phyloP scores from a whole-genome alignment of 2,888 invertebrate genomes.

The Andrena trimmerana region DNA sequence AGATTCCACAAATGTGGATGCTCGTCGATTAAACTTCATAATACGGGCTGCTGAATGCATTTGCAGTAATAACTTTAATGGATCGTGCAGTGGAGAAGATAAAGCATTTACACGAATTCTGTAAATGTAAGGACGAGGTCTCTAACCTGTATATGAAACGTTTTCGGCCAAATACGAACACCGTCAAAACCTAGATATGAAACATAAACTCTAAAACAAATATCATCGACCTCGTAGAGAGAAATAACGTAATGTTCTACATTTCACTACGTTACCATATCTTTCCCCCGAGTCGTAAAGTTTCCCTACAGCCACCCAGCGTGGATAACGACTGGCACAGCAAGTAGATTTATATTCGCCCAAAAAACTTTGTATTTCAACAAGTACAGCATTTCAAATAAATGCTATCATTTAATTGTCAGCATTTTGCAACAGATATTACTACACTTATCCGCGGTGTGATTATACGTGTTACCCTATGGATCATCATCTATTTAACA shows the following conservation, averaged over 20 bases:
- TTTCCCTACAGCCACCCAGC: conserved; percentile 27
- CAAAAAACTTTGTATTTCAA: conserved; percentile 20
- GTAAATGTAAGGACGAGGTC: background rate
- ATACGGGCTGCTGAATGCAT: background rate
- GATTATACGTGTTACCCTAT: too few relatives aligned
- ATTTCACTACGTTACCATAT: conserved; percentile 50
- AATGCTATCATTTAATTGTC: background rate
- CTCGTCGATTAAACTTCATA: conserved; percentile 6
- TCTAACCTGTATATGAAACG: background rate
- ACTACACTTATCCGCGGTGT: too few relatives aligned
- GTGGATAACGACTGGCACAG: conserved; percentile 33
- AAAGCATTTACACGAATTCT: conserved; percentile 3
- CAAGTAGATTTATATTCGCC: conserved; percentile 16
- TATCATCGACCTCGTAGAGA: conserved; percentile 38
- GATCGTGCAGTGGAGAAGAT: background rate
- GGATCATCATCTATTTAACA: too few relatives aligned
- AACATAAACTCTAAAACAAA: conserved; percentile 25
- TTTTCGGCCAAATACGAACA: conserved; percentile 4
- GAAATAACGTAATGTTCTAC: conserved; percentile 37
- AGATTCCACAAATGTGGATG: background rate
- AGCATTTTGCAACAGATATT: too few relatives aligned
- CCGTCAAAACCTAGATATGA: conserved; percentile 1
- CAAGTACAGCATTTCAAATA: background rate
- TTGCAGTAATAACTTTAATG: conserved; percentile 15
- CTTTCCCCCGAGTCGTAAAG: conserved; percentile 49